Evolutionary conservation across 2,797 vertebrate species (phyloP).

Genomic region (Leptatherina wallacei): DNA sequence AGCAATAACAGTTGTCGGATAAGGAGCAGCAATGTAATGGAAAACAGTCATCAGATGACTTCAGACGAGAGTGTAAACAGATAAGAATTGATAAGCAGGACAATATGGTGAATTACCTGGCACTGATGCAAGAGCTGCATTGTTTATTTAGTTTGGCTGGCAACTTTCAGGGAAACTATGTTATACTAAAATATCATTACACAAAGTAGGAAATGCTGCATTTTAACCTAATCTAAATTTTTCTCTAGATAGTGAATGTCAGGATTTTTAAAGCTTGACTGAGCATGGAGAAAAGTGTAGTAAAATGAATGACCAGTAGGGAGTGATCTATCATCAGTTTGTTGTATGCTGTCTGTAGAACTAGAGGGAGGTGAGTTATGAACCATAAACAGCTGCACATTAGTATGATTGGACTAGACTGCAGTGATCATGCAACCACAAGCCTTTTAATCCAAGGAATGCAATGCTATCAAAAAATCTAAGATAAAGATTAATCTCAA

Average conservation of each 20-base stretch:
- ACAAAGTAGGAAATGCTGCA: constrained; percentile 31
- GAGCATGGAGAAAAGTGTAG: constrained; percentile 20
- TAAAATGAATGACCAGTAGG: constrained; percentile 63
- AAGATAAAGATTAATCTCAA: not conserved
- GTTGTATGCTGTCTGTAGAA: not conserved
- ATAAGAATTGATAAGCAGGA: constrained; percentile 63
- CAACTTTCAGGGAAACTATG: constrained; percentile 13
- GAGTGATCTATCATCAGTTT: constrained; percentile 51
- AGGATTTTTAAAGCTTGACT: not conserved
- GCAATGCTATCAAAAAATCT: not conserved
- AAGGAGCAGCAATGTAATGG: constrained; percentile 59
- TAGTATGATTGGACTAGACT: not conserved
- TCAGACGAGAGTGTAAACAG: constrained; percentile 65
- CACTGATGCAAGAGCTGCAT: constrained; percentile 14
- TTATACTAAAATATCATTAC: constrained; percentile 7
- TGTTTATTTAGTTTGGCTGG: constrained; percentile 53
- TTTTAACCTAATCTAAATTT: constrained; percentile 14
- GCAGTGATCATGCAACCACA: not conserved
- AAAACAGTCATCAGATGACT: constrained; percentile 59
- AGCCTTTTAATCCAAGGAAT: not conserved
- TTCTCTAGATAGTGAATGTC: not conserved
- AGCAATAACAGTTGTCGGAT: constrained; percentile 71
- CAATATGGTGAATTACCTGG: constrained; percentile 66
- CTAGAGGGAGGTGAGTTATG: constrained; percentile 28
- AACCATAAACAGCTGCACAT: constrained; percentile 23